phyloP scores from a whole-genome alignment of 30 jellyfish, hydroid and myxozoan species.

The Chironex yamaguchii region DNA sequence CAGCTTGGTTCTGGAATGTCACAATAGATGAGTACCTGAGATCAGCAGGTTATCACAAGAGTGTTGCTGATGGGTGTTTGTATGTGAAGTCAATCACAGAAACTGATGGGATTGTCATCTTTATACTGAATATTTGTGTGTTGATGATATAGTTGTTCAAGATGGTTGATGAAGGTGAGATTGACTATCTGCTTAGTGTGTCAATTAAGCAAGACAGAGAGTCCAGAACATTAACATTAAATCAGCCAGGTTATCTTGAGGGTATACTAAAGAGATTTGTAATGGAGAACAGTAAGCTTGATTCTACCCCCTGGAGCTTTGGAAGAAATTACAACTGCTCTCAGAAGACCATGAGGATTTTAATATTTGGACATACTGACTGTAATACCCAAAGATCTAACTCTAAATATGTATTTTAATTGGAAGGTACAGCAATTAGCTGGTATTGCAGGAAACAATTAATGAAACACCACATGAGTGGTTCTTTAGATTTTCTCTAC shows the following conservation, averaged over 20 bases:
- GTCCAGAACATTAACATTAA: slow-evolving; percentile 25
- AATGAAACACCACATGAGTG: too few relatives aligned
- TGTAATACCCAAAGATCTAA: too few relatives aligned
- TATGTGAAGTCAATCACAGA: slow-evolving; percentile 43
- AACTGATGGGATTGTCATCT: slow-evolving; percentile 18
- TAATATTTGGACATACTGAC: too few relatives aligned
- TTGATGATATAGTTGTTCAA: slow-evolving; percentile 57
- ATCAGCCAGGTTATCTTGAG: slow-evolving; percentile 43
- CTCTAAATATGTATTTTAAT: too few relatives aligned
- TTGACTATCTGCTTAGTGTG: slow-evolving; percentile 48
- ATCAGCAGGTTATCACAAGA: slow-evolving; percentile 35
- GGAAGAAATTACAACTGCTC: slow-evolving; percentile 54
- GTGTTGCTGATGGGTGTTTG: slow-evolving; percentile 39
- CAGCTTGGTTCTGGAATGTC: slow-evolving; percentile 74
- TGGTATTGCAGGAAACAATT: too few relatives aligned
- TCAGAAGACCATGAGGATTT: too few relatives aligned
- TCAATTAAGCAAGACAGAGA: slow-evolving; percentile 39
- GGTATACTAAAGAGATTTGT: slow-evolving; percentile 48
- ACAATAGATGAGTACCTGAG: slow-evolving; percentile 54
- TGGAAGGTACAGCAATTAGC: too few relatives aligned
- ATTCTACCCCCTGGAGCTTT: slow-evolving; percentile 51
- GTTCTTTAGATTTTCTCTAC: too few relatives aligned
- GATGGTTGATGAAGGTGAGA: slow-evolving; percentile 47
- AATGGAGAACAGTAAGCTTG: slow-evolving; percentile 58
- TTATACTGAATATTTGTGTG: slow-evolving; percentile 32